Evolutionary conservation across 2,888 invertebrate species (phyloP).

Genomic region (Cerceris rybyensis): DNA sequence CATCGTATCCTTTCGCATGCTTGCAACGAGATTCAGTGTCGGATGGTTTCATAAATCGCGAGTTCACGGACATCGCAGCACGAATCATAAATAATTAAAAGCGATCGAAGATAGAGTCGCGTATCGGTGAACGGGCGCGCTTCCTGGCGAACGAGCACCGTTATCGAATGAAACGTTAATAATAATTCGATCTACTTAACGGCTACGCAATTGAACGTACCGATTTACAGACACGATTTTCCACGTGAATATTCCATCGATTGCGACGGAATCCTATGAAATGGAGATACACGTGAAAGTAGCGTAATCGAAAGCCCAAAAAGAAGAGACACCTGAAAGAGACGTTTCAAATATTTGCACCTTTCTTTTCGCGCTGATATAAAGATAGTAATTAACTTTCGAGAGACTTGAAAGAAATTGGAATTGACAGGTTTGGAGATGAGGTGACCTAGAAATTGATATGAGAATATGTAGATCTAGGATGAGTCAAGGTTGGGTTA

Average conservation of each 20-base stretch:
- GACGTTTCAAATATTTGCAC: too few species aligned
- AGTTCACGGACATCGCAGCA: constrained; percentile 4
- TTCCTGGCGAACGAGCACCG: constrained; percentile 71
- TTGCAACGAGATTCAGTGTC: too few species aligned
- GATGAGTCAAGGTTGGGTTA: background rate
- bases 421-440: too few species aligned
- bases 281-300: background rate
- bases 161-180: constrained; percentile 65
- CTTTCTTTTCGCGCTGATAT: too few species aligned
- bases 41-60: background rate
- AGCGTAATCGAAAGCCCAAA: background rate
- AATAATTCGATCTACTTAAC: constrained; percentile 3
- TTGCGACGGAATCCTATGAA: background rate
- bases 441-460: background rate
- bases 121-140: constrained; percentile 64
- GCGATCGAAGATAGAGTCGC: constrained; percentile 13
- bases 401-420: too few species aligned
- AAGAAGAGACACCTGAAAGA: too few species aligned
- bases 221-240: background rate
- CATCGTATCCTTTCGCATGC: background rate
- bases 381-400: too few species aligned
- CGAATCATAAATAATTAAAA: constrained; percentile 43
- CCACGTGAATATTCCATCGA: background rate
- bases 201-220: too few species aligned
- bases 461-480: background rate